Percentiles rank a stretch among this genome's conserved stretches.
These are phyloP conservation scores for Baryphthengus martii DNA, from an alignment of 2,113 vertebrate species.

Conservation along the genomic window DNA sequence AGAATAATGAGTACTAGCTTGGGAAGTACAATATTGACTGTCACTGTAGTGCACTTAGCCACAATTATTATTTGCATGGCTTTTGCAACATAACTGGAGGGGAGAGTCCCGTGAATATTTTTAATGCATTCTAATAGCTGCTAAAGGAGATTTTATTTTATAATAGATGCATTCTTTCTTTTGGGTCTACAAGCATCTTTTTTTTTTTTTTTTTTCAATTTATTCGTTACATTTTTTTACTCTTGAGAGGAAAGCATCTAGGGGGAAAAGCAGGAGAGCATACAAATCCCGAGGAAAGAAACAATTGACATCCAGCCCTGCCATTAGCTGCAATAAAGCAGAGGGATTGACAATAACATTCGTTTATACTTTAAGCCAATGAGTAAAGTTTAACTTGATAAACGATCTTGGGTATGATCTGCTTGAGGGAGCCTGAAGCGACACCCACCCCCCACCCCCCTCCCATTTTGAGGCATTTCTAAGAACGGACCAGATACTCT, in stretches of 20 bases:
- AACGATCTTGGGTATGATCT: neutral
- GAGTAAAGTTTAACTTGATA: neutral
- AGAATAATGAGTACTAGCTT: constrained; percentile 78
- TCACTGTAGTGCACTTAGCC: constrained; percentile 72
- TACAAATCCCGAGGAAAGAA: constrained; percentile 17
- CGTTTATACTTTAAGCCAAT: neutral
- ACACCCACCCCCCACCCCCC: fast-evolving
- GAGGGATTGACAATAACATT: neutral
- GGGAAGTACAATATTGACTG: constrained; percentile 79
- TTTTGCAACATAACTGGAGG: constrained; percentile 74
- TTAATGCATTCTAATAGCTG: constrained; percentile 69
- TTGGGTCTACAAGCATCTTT: constrained; percentile 38
- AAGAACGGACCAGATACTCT: neutral
- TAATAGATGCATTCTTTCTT: constrained; percentile 68
- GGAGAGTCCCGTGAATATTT: constrained; percentile 71
- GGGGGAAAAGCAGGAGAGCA: neutral
- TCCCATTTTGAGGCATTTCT: fast-evolving
- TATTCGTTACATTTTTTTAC: constrained; percentile 30
- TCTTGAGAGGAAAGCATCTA: neutral
- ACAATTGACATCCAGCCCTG: constrained; percentile 29
- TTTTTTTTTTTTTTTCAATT: constrained; percentile 33
- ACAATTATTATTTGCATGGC: constrained; percentile 75
- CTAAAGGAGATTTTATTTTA: constrained; percentile 74
- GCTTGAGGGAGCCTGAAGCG: neutral
- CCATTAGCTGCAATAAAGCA: constrained; percentile 30